Base-by-base conservation (phyloP, 2,113 vertebrate genomes). In the Carollia perspicillata region DNA sequence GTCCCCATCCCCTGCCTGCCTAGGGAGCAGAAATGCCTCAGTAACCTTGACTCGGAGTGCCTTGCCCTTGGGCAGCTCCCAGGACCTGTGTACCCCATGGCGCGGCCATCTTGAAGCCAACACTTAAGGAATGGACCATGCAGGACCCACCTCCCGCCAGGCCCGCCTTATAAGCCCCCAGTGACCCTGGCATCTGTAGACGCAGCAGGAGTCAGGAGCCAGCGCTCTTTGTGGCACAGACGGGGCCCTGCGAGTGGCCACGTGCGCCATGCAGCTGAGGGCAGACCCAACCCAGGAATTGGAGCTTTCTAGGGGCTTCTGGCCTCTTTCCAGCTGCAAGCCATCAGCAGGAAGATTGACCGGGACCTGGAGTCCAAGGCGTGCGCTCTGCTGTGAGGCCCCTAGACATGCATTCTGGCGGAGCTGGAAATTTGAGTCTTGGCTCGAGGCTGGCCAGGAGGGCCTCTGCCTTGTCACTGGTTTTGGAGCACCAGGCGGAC, bases 41-140 rank as follows among this genome's bases (percentile, higher is more conserved):
- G 77, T 95, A 88, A 95, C 97, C 95, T 97, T 97, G 96, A 53
- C 33, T 71, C 40, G 28, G 47, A 81, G 80, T 51, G 79, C 95
- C 93, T 84, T 91, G 90, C 92, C 96, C 96, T 66, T 96, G 90
- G 97, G 96, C 97, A 47, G 93, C 69, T 97, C 92, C 78, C 96
- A 96, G 96, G 95, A 92, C 88, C 84, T 63, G 58, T 44, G 94
- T 85, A 78, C 84, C 80, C 90, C 85, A 37, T 4, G 23, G 55
- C 49, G 87, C 13, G 51, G 83, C 78, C 85, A 42, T 94, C 96
- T 86, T 89, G 93, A 97, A 83, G 63, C 66, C 77, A 90, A 75
- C 81, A 93, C 81, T 95, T 90, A 84, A 97, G 95, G 42, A 96
- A 89, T 60, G 63, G 93, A 72, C 78, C 89, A 88, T 92, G 30